Conservation (phyloP, 2,113 vertebrate species). For the Oreamnos americanus region DNA sequence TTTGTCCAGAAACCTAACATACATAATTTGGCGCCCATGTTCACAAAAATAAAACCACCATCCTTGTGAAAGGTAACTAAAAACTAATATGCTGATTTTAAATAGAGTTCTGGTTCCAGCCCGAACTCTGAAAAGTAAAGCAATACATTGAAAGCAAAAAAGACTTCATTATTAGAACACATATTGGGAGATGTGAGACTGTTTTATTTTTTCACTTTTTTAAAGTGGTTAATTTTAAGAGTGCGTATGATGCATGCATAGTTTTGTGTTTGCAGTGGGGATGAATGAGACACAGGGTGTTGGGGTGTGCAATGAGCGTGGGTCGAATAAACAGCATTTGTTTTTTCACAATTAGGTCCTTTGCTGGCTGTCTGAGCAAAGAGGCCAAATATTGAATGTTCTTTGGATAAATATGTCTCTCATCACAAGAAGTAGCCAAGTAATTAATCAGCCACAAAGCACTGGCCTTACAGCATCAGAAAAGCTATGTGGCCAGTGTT, state of each 20-base stretch:
- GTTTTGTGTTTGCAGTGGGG: neutral
- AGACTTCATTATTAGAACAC: neutral
- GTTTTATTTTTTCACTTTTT: neutral
- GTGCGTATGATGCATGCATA: neutral
- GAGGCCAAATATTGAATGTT: neutral
- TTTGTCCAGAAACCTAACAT: neutral
- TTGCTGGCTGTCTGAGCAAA: neutral
- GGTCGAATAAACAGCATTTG: neutral
- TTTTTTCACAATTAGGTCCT: neutral
- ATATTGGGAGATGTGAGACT: neutral
- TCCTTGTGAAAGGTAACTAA: neutral
- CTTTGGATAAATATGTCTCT: slow-evolving; percentile 31
- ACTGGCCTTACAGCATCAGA: neutral
- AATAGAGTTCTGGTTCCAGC: neutral
- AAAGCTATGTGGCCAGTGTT: neutral
- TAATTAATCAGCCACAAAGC: neutral
- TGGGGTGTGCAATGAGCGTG: neutral
- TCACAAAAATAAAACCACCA: slow-evolving; percentile 10
- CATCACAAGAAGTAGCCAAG: neutral
- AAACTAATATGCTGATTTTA: slow-evolving; percentile 13
- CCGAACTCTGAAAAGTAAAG: slow-evolving; percentile 18
- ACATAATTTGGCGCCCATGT: neutral
- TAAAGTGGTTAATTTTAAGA: neutral
- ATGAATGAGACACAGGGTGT: neutral
- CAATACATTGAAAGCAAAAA: neutral